phyloP scores from a whole-genome alignment of 2,797 vertebrate genomes.

The Poecilia gillii region DNA sequence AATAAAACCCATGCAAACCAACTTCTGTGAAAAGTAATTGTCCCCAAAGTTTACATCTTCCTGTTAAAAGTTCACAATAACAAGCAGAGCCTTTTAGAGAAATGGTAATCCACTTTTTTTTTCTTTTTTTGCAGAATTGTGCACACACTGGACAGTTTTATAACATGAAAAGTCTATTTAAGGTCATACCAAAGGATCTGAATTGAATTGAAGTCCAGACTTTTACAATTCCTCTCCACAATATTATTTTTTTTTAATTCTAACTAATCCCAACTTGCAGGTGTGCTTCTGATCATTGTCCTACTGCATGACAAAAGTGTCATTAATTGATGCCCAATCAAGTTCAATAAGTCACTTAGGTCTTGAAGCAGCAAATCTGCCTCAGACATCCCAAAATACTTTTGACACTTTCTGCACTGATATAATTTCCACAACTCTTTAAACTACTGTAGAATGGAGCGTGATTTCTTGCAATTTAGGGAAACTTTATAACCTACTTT shows the following conservation, averaged over 20 bases:
- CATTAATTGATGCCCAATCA: background rate
- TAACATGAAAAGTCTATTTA: background rate
- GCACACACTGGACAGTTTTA: background rate
- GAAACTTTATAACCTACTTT: background rate
- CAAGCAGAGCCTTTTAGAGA: background rate
- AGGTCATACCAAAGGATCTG: background rate
- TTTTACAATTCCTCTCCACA: background rate
- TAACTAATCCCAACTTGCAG: background rate
- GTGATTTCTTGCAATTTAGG: background rate
- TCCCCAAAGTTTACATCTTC: background rate
- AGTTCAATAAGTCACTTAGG: background rate
- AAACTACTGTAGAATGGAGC: background rate
- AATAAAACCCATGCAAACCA: background rate
- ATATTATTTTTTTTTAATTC: background rate
- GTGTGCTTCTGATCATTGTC: background rate
- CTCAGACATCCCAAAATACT: background rate
- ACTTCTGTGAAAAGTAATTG: background rate
- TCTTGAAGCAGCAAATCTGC: background rate
- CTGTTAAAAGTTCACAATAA: background rate
- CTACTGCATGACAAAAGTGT: background rate
- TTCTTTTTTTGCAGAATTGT: background rate
- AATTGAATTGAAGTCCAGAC: background rate
- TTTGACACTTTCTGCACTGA: background rate
- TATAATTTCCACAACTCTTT: background rate
- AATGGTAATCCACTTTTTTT: background rate